Conservation (phyloP, 2,888 invertebrate genomes). For the Euplexia lucipara region DNA sequence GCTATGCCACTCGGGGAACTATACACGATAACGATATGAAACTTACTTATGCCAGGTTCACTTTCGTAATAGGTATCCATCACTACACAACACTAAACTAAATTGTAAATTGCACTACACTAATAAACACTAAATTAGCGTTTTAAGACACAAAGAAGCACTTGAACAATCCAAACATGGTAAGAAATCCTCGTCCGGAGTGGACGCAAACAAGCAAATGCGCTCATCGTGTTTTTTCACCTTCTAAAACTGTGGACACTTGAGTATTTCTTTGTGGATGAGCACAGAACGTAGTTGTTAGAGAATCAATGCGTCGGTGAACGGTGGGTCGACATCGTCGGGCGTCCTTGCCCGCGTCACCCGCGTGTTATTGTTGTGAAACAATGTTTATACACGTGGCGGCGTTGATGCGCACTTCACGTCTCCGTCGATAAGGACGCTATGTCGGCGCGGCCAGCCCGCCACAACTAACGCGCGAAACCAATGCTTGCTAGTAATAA, state of each 20-base stretch:
- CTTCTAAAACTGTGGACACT: conserved; percentile 67
- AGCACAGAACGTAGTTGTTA: conserved; percentile 69
- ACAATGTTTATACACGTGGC: conserved; percentile 90
- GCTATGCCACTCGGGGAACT: conserved; percentile 69
- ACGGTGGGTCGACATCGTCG: conserved; percentile 73
- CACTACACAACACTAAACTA: conserved; percentile 67
- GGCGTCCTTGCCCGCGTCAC: conserved; percentile 84
- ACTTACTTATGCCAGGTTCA: conserved; percentile 77
- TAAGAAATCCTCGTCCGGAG: conserved; percentile 71
- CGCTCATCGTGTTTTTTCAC: conserved; percentile 72
- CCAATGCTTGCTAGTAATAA: conserved; percentile 82
- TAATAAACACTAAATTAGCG: conserved; percentile 67
- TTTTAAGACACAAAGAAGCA: conserved; percentile 76
- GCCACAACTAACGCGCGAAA: conserved; percentile 87
- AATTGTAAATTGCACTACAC: conserved; percentile 65
- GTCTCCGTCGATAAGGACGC: conserved; percentile 83
- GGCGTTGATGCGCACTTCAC: conserved; percentile 82
- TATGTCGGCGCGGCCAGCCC: conserved; percentile 82
- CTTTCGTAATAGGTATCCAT: conserved; percentile 74
- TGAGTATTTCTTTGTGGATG: conserved; percentile 66
- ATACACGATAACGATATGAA: conserved; percentile 64
- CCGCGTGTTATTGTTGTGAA: conserved; percentile 89
- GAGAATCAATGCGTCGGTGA: conserved; percentile 72
- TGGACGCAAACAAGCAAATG: conserved; percentile 64
- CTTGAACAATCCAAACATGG: conserved; percentile 72